Percentiles rank a stretch among this genome's conserved stretches.
Conservation (phyloP, 1,140 invertebrate species). For the Euura saliciscinereae region DNA sequence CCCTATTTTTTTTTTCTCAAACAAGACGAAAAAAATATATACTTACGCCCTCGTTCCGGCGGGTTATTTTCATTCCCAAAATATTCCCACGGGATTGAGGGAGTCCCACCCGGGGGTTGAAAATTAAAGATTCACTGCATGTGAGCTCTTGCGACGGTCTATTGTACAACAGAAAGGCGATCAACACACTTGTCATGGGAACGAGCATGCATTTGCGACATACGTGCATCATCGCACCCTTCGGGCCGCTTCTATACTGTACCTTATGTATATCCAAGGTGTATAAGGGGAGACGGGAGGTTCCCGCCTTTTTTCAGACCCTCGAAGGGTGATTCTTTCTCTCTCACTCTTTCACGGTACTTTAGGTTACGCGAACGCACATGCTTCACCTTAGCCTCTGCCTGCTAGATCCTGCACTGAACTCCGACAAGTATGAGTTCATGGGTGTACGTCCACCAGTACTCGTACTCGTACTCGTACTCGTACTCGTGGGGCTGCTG, state of each 20-base stretch:
- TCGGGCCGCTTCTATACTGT: no score
- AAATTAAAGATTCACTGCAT: constrained; percentile 55
- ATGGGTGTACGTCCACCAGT: no score
- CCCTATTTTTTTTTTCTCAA: constrained; percentile 13
- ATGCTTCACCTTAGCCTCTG: no score
- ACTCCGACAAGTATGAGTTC: no score
- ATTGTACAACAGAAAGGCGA: not conserved
- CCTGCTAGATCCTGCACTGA: no score
- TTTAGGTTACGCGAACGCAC: no score
- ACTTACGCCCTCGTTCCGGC: not conserved
- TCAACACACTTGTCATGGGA: constrained; percentile 60
- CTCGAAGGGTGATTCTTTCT: no score
- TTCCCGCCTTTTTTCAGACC: not conserved
- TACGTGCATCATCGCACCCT: not conserved
- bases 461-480: no score
- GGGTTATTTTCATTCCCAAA: constrained; percentile 26
- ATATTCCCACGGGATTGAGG: constrained; percentile 41
- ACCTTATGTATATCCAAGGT: no score
- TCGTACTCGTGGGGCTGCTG: constrained; percentile 27
- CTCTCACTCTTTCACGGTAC: no score
- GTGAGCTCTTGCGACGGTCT: constrained; percentile 28
- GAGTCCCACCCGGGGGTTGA: constrained; percentile 20
- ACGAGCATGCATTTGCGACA: constrained; percentile 27
- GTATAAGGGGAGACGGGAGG: constrained; percentile 6
- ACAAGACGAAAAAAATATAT: no score